phyloP scores from a whole-genome alignment of 2,888 invertebrate genomes.

The Watsonalla binaria region DNA sequence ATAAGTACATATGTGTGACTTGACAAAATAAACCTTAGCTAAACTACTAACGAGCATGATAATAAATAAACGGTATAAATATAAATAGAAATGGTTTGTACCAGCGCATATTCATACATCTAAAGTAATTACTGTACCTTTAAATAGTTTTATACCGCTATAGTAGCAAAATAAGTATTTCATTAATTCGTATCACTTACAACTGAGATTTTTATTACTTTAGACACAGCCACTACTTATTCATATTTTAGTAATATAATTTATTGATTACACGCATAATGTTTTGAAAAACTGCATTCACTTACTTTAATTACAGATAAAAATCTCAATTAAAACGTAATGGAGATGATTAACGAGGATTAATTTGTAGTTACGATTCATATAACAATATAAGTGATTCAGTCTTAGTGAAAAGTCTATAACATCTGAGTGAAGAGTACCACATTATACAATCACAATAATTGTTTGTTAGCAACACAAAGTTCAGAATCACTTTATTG shows the following conservation, averaged over 20 bases:
- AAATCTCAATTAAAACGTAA: not conserved
- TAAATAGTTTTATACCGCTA: not conserved
- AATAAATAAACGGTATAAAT: not conserved
- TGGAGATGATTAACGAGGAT: not conserved
- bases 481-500: no score
- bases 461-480: no score
- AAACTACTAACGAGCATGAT: not conserved
- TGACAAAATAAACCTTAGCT: no score
- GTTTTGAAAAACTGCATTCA: not conserved
- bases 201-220: conserved; percentile 11
- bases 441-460: no score
- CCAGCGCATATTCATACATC: not conserved
- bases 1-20: no score
- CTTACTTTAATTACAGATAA: not conserved
- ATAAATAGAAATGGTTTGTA: not conserved
- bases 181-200: conserved; percentile 14
- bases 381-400: not conserved
- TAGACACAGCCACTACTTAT: conserved; percentile 16
- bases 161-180: conserved; percentile 29
- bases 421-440: no score
- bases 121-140: not conserved
- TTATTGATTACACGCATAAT: not conserved
- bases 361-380: not conserved
- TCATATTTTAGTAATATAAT: conserved; percentile 1
- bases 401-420: not conserved